Evolutionary conservation across 2,797 vertebrate genomes (phyloP).

Genomic region (Decapterus maruadsi): DNA sequence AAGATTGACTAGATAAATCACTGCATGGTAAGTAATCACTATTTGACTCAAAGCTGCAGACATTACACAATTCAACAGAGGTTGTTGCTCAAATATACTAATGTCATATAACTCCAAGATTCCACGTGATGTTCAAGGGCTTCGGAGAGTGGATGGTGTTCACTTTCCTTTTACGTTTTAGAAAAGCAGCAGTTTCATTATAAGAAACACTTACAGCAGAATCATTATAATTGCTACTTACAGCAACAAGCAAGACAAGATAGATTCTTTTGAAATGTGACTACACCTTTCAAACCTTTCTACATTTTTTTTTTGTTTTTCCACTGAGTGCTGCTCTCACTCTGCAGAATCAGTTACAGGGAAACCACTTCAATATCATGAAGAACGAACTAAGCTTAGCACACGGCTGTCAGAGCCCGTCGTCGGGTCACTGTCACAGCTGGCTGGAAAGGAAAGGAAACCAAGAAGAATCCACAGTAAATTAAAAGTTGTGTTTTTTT

Average conservation of each 20-base stretch:
- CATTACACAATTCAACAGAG: conserved; percentile 12
- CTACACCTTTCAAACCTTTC: neutral
- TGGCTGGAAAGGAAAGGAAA: neutral
- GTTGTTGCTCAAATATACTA: conserved; percentile 34
- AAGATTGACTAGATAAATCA: conserved; percentile 5
- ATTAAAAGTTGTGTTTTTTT: conserved; percentile 16
- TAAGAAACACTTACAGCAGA: conserved; percentile 32
- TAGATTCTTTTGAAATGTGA: neutral
- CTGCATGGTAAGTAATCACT: neutral
- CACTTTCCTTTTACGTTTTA: conserved; percentile 33
- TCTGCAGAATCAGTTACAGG: conserved; percentile 5
- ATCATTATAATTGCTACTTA: conserved; percentile 35
- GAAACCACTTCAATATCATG: conserved; percentile 6
- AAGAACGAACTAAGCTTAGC: conserved; percentile 10
- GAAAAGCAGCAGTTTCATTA: conserved; percentile 34
- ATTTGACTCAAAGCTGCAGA: conserved; percentile 24
- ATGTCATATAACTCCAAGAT: conserved; percentile 39
- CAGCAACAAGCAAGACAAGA: conserved; percentile 10
- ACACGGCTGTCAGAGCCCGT: conserved; percentile 9
- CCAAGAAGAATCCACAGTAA: conserved; percentile 5
- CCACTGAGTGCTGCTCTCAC: neutral
- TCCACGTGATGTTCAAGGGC: conserved; percentile 29
- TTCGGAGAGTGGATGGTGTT: conserved; percentile 48
- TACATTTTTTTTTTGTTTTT: neutral
- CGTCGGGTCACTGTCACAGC: conserved; percentile 29